Percentiles rank a stretch among this genome's conserved stretches.
phyloP scores from a whole-genome alignment of 2,113 vertebrate genomes.

The Myxocyprinus asiaticus region DNA sequence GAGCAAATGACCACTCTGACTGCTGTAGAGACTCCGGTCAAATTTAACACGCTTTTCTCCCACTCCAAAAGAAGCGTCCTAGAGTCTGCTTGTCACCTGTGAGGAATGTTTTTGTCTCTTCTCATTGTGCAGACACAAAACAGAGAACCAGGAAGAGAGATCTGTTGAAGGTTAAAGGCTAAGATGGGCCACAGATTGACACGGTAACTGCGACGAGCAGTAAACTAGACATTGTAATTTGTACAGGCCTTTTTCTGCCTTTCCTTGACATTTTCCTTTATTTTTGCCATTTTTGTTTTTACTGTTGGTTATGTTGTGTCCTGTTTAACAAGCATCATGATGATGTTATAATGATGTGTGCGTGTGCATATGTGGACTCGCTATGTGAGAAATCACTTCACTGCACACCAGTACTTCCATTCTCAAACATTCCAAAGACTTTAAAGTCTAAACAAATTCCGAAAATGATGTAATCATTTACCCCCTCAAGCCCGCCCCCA shows the following conservation, averaged over 20 bases:
- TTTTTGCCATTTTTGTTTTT: background rate
- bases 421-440: no score
- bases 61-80: slow-evolving; percentile 58
- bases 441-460: no score
- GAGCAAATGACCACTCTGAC: slow-evolving; percentile 43
- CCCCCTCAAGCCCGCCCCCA: no score
- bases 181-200: background rate
- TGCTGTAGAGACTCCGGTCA: slow-evolving; percentile 57
- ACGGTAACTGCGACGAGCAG: background rate
- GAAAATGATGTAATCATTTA: no score
- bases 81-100: slow-evolving; percentile 35
- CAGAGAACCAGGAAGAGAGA: background rate
- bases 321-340: background rate
- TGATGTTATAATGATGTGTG: background rate
- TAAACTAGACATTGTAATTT: background rate
- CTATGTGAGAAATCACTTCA: no score
- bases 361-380: no score
- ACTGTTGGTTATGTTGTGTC: background rate
- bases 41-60: background rate
- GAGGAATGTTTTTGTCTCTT: no score
- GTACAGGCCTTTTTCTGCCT: background rate
- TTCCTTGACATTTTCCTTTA: background rate
- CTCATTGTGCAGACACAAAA: no score
- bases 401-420: no score
- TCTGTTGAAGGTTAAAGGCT: background rate